These are phyloP conservation scores for Harmothoe impar DNA, from an alignment of 2,888 invertebrate species.

Conservation along the genomic window DNA sequence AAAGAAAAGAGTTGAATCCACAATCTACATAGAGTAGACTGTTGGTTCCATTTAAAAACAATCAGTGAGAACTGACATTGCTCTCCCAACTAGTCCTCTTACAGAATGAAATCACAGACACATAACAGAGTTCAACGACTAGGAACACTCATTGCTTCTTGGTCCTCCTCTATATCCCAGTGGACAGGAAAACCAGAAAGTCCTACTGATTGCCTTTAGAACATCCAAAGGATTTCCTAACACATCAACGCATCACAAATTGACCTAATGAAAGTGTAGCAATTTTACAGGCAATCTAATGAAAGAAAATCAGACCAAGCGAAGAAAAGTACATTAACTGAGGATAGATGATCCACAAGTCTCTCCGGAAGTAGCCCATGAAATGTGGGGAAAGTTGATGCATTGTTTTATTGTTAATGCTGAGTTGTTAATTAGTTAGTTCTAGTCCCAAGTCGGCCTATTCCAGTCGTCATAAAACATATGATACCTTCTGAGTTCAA, in stretches of 20 bases:
- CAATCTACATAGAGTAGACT: not conserved
- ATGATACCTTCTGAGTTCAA: not conserved
- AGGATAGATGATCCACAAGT: not conserved
- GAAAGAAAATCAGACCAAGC: constrained; percentile 13
- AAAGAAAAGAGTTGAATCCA: not conserved
- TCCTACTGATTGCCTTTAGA: constrained; percentile 24
- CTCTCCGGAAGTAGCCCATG: not conserved
- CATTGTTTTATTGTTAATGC: not conserved
- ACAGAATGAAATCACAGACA: constrained; percentile 52
- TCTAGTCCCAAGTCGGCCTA: not conserved
- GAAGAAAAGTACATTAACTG: not conserved
- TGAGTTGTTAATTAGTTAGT: not conserved
- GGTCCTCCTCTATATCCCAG: not conserved
- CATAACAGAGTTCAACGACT: constrained; percentile 39
- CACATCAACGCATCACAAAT: constrained; percentile 45
- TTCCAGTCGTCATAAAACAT: not conserved
- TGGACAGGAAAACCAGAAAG: constrained; percentile 26
- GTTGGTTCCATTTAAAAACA: not conserved
- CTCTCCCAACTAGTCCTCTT: not conserved
- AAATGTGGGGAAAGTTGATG: not conserved
- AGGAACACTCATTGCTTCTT: constrained; percentile 30
- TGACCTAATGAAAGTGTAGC: constrained; percentile 49
- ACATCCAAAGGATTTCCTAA: not conserved
- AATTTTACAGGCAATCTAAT: constrained; percentile 40
- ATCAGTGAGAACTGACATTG: not conserved